phyloP scores from a whole-genome alignment of 2,797 vertebrate species.

The Crenichthys baileyi region DNA sequence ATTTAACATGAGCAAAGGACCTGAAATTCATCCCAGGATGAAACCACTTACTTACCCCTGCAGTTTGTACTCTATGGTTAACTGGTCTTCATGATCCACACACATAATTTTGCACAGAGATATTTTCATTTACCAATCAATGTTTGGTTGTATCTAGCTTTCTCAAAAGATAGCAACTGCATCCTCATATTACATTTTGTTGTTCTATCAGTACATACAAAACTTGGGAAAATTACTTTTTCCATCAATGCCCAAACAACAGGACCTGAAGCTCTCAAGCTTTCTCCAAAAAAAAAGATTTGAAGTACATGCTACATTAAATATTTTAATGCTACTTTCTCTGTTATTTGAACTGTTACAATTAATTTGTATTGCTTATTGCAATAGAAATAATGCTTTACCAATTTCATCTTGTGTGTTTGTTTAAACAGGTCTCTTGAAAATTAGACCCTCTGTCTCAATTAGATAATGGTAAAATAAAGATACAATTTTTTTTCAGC shows the following conservation, averaged over 20 bases:
- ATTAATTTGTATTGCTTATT: not conserved
- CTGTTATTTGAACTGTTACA: not conserved
- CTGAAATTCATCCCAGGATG: not conserved
- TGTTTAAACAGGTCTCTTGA: not conserved
- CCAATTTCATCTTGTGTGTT: not conserved
- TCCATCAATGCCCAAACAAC: not conserved
- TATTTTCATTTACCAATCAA: not conserved
- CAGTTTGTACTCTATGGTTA: not conserved
- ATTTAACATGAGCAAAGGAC: not conserved
- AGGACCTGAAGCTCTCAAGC: too few relatives aligned
- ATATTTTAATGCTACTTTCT: not conserved
- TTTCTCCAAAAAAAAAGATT: not conserved
- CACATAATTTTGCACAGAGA: not conserved
- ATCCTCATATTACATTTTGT: not conserved
- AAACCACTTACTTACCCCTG: not conserved
- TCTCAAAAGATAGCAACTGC: not conserved
- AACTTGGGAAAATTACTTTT: not conserved
- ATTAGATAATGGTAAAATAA: too few relatives aligned
- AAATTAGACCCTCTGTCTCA: not conserved
- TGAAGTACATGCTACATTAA: not conserved
- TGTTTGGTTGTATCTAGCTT: not conserved
- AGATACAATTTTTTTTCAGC: too few relatives aligned
- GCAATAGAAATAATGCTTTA: too few relatives aligned
- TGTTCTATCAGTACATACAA: not conserved
- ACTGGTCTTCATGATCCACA: not conserved